A percentile compares a stretch with the other conserved stretches of the same genome.
Conservation (phyloP, 2,888 invertebrate genomes). For the Caenorhabditis sinica region DNA sequence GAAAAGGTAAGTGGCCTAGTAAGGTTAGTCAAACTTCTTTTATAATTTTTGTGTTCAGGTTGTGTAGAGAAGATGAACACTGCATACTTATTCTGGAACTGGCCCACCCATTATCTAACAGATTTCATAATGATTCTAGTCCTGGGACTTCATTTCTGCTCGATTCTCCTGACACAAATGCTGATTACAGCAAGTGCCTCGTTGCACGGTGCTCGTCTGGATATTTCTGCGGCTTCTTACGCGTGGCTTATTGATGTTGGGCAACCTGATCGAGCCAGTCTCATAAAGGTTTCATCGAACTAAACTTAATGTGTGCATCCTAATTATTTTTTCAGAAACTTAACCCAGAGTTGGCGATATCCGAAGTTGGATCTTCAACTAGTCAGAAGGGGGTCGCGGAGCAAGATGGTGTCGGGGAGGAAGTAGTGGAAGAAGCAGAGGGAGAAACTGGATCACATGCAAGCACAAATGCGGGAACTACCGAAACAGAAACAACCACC, state of each 20-base stretch:
- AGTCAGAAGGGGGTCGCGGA: background rate
- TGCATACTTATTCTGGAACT: conserved; percentile 18
- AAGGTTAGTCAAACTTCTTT: background rate
- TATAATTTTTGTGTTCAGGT: conserved; percentile 8
- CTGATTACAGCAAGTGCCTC: conserved; percentile 38
- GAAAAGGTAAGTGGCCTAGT: conserved; percentile 27
- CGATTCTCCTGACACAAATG: conserved; percentile 39
- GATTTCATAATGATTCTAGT: conserved; percentile 42
- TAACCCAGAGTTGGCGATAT: conserved; percentile 6
- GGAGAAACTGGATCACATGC: background rate
- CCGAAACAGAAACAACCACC: background rate
- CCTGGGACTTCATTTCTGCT: conserved; percentile 42
- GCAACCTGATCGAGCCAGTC: conserved; percentile 40
- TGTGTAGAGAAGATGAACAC: conserved; percentile 46
- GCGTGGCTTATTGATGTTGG: conserved; percentile 56
- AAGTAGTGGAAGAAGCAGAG: background rate
- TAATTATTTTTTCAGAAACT: conserved; percentile 10
- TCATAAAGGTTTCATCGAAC: conserved; percentile 3
- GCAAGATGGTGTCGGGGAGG: background rate
- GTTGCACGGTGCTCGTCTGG: conserved; percentile 7
- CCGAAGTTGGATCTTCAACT: background rate
- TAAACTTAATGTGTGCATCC: background rate
- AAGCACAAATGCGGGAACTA: background rate
- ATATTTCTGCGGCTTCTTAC: conserved; percentile 21
- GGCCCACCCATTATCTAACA: conserved; percentile 4